Evolutionary conservation across 2,888 invertebrate genomes (phyloP), one percentile per base, ranked within the genome.

Genomic region (Encarsia formosa): DNA sequence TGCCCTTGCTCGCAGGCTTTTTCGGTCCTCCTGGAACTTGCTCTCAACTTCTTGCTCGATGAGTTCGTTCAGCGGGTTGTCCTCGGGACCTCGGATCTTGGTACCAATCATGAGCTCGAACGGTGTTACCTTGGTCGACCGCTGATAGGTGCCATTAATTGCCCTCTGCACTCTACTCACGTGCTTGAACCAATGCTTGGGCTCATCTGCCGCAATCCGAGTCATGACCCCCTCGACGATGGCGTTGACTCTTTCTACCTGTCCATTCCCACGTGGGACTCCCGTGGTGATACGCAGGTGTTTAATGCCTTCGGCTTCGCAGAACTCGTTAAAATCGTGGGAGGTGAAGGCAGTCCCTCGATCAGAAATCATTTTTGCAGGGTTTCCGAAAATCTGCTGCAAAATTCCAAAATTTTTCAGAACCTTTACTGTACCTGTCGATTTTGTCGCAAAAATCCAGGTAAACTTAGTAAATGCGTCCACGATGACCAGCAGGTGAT

Each of bases 291-390:
- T 40, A 1, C 38, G 18, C 1, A 19, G 11, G 13, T 48, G 50
- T 20, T 50, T 18, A 6, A 56, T 48, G 11, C 43, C 39, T 19
- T 49, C 45, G 22, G 26, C 40, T 20, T 41, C 11, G 24, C 49
- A 52, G 20, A 42, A 46, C 16, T 52, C 22, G 8, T 46, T 35
- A 19, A 56, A 56, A 3, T 40, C 49, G 3, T 35, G 11, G 1
- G 56, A 52, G 9, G 41, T 52, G 13, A 61, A 62, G 19, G 59
- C 60, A 6, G 60, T 51, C 37, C 61, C 59, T 48, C 56, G 37
- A 38, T 62, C 52, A 0, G 46, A 23, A 2, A 56, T 26, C 3
- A 52, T 42, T 2, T 46, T 8, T 6, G 23, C 31, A 9, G 62
- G 59, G 44, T 61, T 61, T 5, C n/a, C 63, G 13, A 41, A 32